Evolutionary conservation across 2,113 vertebrate genomes (phyloP).

Genomic region (Chroicocephalus ridibundus): DNA sequence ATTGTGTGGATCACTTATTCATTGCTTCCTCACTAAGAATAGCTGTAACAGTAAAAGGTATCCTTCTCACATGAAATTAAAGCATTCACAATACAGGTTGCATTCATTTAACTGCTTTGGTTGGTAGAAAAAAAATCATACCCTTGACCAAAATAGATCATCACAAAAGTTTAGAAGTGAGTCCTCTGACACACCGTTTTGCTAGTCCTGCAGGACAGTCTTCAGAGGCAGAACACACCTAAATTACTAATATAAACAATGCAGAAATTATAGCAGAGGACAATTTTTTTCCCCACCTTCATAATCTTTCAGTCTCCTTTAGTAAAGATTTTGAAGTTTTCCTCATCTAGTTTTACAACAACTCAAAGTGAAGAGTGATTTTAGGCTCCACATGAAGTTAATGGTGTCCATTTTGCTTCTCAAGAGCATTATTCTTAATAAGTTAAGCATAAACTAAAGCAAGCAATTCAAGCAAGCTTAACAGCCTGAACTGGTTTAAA

Average conservation of each 20-base stretch:
- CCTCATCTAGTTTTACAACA: not conserved
- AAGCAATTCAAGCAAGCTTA: not conserved
- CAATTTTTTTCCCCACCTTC: not conserved
- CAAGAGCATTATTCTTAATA: not conserved
- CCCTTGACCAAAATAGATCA: not conserved
- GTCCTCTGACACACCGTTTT: not conserved
- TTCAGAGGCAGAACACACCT: not conserved
- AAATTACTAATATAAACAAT: not conserved
- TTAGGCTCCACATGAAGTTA: not conserved
- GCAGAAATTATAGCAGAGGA: not conserved
- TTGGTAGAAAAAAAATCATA: not conserved
- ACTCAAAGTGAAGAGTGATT: not conserved
- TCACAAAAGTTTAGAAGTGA: not conserved
- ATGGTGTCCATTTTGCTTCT: not conserved
- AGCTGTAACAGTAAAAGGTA: not conserved
- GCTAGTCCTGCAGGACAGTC: not conserved
- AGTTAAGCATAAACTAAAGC: not conserved
- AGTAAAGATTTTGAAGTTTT: not conserved
- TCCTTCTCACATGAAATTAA: not conserved
- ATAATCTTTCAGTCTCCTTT: not conserved
- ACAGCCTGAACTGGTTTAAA: not conserved
- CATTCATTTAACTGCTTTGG: not conserved
- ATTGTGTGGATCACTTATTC: not conserved
- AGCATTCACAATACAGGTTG: not conserved
- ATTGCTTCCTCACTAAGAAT: not conserved